Evolutionary conservation across 2,888 invertebrate genomes (phyloP).

Genomic region (Pinctada fucata): DNA sequence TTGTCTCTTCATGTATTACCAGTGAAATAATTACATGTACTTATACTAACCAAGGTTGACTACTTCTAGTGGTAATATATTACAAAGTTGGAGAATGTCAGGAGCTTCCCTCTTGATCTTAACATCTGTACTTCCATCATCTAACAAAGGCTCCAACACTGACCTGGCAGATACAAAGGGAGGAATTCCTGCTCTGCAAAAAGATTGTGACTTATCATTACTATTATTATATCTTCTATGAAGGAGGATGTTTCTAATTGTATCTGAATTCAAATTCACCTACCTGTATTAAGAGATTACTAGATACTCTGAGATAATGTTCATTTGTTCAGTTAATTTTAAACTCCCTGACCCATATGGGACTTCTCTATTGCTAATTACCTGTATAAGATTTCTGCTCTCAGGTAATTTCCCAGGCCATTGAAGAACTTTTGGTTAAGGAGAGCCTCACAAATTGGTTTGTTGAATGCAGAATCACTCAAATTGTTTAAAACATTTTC

Average conservation of each 20-base stretch:
- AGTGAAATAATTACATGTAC: no score
- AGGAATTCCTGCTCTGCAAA: conserved; percentile 63
- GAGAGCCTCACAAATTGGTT: conserved; percentile 75
- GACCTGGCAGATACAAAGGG: conserved; percentile 72
- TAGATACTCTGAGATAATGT: no score
- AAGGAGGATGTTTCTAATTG: no score
- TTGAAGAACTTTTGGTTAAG: conserved; percentile 75
- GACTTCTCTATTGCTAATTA: no score
- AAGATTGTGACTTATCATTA: no score
- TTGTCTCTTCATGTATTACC: no score
- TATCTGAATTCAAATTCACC: no score
- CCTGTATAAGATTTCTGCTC: conserved; percentile 75
- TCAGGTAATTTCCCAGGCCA: conserved; percentile 76
- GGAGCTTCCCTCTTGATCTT: conserved; percentile 57
- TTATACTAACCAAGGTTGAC: conserved; percentile 65
- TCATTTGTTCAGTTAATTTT: no score
- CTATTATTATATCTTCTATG: no score
- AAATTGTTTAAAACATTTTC: conserved; percentile 70
- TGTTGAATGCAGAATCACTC: conserved; percentile 64
- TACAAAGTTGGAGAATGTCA: conserved; percentile 72
- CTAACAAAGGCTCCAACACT: conserved; percentile 62
- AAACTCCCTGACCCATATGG: no score
- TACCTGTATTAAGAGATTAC: no score
- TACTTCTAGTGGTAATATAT: conserved; percentile 70
- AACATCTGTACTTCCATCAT: conserved; percentile 26